A percentile compares a stretch with the other conserved stretches of the same genome.
Evolutionary conservation across 2,888 invertebrate species (phyloP).

Genomic region (Diarsia brunnea): DNA sequence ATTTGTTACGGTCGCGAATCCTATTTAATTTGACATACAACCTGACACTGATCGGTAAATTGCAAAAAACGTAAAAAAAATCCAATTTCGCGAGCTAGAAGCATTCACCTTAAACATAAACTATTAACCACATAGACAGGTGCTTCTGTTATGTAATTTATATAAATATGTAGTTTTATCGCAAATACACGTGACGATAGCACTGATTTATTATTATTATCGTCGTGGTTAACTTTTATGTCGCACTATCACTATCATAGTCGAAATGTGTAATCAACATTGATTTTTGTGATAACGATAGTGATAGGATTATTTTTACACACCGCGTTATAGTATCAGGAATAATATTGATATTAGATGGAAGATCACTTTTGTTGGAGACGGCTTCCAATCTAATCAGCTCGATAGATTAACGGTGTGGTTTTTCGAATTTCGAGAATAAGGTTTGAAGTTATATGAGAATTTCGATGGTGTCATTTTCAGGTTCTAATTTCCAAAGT

Average conservation of each 20-base stretch:
- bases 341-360: neutral
- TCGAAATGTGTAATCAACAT: slow-evolving; percentile 38
- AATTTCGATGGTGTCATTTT: neutral
- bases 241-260: slow-evolving; percentile 46
- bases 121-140: neutral
- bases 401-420: no score
- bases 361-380: no score
- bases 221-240: slow-evolving; percentile 42
- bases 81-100: no score
- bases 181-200: slow-evolving; percentile 44
- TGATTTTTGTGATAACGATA: slow-evolving; percentile 50
- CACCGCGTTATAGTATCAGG: neutral
- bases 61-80: no score
- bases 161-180: slow-evolving; percentile 30
- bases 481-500: neutral
- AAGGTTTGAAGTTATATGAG: neutral
- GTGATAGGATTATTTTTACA: slow-evolving; percentile 11
- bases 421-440: neutral
- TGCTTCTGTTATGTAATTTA: slow-evolving; percentile 20
- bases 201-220: slow-evolving; percentile 46
- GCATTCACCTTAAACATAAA: no score
- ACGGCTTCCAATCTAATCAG: neutral
- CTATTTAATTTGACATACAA: no score
- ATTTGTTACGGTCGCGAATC: no score
- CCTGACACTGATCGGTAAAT: no score